These are phyloP conservation scores for Strix aluco DNA, from an alignment of 2,113 vertebrate genomes.

Conservation along the genomic window DNA sequence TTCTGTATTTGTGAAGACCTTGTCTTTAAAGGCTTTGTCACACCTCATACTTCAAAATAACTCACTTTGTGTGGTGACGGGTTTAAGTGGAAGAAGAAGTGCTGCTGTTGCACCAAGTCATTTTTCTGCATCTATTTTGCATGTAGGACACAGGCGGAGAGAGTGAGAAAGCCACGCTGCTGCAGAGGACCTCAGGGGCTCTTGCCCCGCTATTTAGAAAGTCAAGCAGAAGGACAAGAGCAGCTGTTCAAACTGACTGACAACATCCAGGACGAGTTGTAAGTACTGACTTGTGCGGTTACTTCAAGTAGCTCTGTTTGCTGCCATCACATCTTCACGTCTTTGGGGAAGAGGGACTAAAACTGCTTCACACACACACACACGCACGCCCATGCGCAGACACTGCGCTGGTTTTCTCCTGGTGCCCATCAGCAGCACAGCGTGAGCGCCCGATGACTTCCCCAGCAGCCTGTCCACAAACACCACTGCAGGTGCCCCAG, in stretches of 20 bases:
- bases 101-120: not conserved
- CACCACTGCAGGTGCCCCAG: not conserved
- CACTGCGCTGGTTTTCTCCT: not conserved
- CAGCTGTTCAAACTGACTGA: conserved; percentile 94
- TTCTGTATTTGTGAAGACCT: not conserved
- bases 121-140: not conserved
- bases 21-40: not conserved
- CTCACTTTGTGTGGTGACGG: not conserved
- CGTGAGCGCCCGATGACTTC: not conserved
- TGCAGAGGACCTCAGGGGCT: conserved; percentile 92
- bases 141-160: conserved; percentile 83
- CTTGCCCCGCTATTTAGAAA: conserved; percentile 84
- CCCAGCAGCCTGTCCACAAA: not conserved
- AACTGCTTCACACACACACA: too few relatives aligned
- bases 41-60: accelerated
- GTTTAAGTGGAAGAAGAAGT: not conserved
- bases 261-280: conserved; percentile 95
- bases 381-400: accelerated
- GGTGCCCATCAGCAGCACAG: not conserved
- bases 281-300: conserved; percentile 65
- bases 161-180: conserved; percentile 89
- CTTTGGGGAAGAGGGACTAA: not conserved
- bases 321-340: accelerated
- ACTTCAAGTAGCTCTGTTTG: not conserved
- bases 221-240: conserved; percentile 93